Conservation (phyloP, 2,888 invertebrate genomes). For the Andricus quercusramuli region DNA sequence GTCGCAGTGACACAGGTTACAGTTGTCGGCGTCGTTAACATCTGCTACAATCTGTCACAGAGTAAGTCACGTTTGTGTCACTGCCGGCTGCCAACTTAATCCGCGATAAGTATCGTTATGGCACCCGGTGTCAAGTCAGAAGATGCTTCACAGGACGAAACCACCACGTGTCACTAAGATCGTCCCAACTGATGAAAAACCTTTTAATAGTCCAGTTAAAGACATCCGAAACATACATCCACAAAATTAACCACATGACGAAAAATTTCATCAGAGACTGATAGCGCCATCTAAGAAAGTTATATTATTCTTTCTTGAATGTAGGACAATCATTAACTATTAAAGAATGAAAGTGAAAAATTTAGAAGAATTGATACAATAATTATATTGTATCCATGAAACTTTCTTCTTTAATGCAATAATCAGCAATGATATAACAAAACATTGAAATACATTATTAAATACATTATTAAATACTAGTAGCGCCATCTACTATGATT, state of each 20-base stretch:
- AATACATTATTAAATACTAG: background rate
- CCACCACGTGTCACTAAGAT: slow-evolving; percentile 12
- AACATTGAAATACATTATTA: too few relatives aligned
- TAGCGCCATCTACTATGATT: background rate
- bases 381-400: too few relatives aligned
- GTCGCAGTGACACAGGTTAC: slow-evolving; percentile 56
- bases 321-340: too few relatives aligned
- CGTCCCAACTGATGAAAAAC: background rate
- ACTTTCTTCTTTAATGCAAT: too few relatives aligned
- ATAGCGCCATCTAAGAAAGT: too few relatives aligned
- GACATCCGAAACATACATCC: background rate
- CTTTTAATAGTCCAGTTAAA: background rate
- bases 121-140: slow-evolving; percentile 65
- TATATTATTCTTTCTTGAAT: too few relatives aligned
- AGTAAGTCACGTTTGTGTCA: slow-evolving; percentile 64
- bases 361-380: too few relatives aligned
- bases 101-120: slow-evolving; percentile 56
- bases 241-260: too few relatives aligned
- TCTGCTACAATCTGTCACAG: slow-evolving; percentile 61
- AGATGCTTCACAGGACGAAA: background rate
- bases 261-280: too few relatives aligned
- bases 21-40: slow-evolving; percentile 59
- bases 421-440: too few relatives aligned
- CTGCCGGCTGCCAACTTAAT: slow-evolving; percentile 63
- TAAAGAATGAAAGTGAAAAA: too few relatives aligned